A percentile compares a stretch with the other conserved stretches of the same genome.
phyloP scores from a whole-genome alignment of 1,140 invertebrate genomes.

The Brachystomella parvula region DNA sequence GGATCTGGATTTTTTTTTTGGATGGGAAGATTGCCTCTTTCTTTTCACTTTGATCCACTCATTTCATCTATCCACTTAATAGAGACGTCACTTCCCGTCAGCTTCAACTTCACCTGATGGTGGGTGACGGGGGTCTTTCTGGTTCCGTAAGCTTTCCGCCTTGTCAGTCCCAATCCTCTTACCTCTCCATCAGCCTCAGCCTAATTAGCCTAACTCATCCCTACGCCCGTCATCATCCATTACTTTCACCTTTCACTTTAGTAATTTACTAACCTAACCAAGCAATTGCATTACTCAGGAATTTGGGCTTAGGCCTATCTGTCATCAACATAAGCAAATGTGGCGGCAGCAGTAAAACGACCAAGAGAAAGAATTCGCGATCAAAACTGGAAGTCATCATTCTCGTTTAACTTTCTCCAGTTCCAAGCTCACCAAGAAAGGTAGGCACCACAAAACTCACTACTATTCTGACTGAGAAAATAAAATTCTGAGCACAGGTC shows the following conservation, averaged over 20 bases:
- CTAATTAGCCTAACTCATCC: conserved; percentile 19
- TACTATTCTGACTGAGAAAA: too few relatives aligned
- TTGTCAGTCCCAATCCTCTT: conserved; percentile 8
- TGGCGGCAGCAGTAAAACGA: too few relatives aligned
- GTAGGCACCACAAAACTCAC: too few relatives aligned
- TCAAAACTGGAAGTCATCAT: too few relatives aligned
- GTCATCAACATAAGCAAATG: too few relatives aligned
- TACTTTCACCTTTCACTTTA: conserved; percentile 6
- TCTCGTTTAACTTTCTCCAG: too few relatives aligned
- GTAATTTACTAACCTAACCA: too few relatives aligned
- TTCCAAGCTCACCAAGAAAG: too few relatives aligned
- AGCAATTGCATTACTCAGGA: too few relatives aligned
- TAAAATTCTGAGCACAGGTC: too few relatives aligned
- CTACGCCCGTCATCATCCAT: conserved; percentile 13
- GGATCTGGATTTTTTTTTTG: not conserved
- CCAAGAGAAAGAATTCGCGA: too few relatives aligned
- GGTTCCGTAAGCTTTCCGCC: conserved; percentile 16
- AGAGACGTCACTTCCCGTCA: conserved; percentile 5
- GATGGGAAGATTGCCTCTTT: not conserved
- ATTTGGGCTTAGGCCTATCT: too few relatives aligned
- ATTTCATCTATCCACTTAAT: not conserved
- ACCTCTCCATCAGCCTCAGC: conserved; percentile 1
- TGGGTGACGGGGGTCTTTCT: not conserved
- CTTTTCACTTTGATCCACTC: not conserved
- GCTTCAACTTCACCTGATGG: conserved; percentile 9